These are phyloP conservation scores for Cybosia mesomella DNA, from an alignment of 2,888 invertebrate genomes.

Conservation along the genomic window DNA sequence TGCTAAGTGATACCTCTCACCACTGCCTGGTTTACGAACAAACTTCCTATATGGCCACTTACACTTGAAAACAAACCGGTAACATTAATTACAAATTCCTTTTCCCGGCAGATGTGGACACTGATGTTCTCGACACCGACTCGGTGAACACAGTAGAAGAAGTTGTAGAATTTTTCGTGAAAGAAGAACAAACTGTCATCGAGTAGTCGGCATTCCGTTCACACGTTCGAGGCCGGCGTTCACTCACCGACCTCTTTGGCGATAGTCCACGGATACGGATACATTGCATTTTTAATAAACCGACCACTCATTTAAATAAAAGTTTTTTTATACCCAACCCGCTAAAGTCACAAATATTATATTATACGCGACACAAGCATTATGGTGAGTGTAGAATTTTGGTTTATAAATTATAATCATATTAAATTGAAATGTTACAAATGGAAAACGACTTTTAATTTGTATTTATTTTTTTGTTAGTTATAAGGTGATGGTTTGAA, in stretches of 20 bases:
- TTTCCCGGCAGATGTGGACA: conserved; percentile 92
- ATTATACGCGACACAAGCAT: conserved; percentile 55
- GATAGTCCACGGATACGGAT: conserved; percentile 49
- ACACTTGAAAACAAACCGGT: not conserved
- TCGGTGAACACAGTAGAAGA: conserved; percentile 96
- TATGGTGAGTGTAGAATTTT: conserved; percentile 77
- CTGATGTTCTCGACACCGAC: conserved; percentile 96
- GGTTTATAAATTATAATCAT: conserved; percentile 80
- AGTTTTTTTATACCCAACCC: conserved; percentile 74
- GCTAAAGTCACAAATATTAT: conserved; percentile 49
- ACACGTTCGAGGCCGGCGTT: conserved; percentile 70
- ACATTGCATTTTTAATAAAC: conserved; percentile 60
- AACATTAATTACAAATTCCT: conserved; percentile 6
- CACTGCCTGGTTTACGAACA: too few species aligned
- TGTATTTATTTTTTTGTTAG: conserved; percentile 61
- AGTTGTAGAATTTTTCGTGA: conserved; percentile 98
- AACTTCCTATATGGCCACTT: too few species aligned
- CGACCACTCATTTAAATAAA: conserved; percentile 50
- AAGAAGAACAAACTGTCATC: conserved; percentile 95
- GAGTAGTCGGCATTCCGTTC: conserved; percentile 88
- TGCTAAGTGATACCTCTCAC: too few species aligned
- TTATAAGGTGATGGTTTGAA: conserved; percentile 68
- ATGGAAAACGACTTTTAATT: conserved; percentile 81
- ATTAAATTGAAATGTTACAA: conserved; percentile 86
- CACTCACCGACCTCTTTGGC: conserved; percentile 61